Evolutionary conservation across 2,888 invertebrate species (phyloP), one percentile per base, ranked within the genome.

Genomic region (Arrhopalites spinosus): DNA sequence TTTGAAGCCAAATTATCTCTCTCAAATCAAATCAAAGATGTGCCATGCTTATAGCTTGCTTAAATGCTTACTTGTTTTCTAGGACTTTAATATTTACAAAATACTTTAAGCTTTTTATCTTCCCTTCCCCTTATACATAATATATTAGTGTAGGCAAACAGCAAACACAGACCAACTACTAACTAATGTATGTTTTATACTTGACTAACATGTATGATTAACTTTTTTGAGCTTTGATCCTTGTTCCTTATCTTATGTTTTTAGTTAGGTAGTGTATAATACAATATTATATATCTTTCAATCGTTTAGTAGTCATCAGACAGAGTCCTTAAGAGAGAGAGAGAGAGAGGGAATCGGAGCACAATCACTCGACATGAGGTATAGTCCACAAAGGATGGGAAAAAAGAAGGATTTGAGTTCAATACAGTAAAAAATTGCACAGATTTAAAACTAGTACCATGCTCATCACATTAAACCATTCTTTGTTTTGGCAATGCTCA

Each of bases 401-500:
- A 23, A 59, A n/a, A 59, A 59, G 23, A 59, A 11, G 23, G 3
- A 59, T 59, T 59, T 23, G 59, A 59, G 59, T 59, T 59, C 59
- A 63, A 63, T 63, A n/a, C 2, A 7, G 20, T 63, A 30, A 63
- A 30, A 63, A 63, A 25, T 17, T 17, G 53, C n/a, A 23, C 30
- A 30, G 63, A 63, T 36, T 36, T 63, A 63, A 30, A 63, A 63
- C 15, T 63, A 68, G 53, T 29, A 69, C 23, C 53, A 53, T 69
- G 30, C 47, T 69, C 69, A 69, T 69, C 20, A 70, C 70, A 70
- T 59, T 36, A 59, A 69, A 30, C 23, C 5, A 11, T 59, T 56
- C 56, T 30, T 70, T 53, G 59, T 70, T 70, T 70, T 70, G 70
- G 70, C 70, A 70, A 70, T 30, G 70, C 29, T 70, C 43, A 59